These are phyloP conservation scores for Ophioninae sp. DNA, from an alignment of 2,888 invertebrate species.

Conservation along the genomic window DNA sequence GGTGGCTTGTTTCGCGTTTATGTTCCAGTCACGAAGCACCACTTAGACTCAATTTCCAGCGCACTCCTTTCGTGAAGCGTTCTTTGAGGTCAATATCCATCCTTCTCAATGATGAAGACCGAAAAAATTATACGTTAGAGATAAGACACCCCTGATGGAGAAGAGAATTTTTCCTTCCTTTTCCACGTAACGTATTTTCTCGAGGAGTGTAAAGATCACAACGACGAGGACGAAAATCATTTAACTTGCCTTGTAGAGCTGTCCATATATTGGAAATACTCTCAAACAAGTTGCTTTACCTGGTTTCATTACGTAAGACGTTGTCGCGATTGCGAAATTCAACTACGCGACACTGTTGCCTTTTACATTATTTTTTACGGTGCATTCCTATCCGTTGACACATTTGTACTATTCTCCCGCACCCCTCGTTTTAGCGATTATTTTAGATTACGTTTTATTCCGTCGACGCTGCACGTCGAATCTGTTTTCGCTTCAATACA, in stretches of 20 bases:
- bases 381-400: conserved; percentile 57
- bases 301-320: conserved; percentile 49
- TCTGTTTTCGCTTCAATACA: conserved; percentile 10
- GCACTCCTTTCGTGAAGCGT: neutral
- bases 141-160: neutral
- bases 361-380: conserved; percentile 34
- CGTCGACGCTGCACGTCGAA: neutral
- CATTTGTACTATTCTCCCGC: conserved; percentile 29
- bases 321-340: conserved; percentile 46
- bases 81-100: neutral
- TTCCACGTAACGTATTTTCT: neutral
- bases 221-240: neutral
- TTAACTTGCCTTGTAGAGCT: conserved; percentile 1
- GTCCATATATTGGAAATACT: conserved; percentile 2
- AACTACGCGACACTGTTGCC: conserved; percentile 34
- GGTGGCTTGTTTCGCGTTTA: neutral
- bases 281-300: conserved; percentile 49
- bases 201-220: neutral
- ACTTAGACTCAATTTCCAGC: neutral
- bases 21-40: neutral
- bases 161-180: neutral
- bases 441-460: conserved; percentile 15
- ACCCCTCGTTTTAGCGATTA: neutral
- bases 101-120: neutral
- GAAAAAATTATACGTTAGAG: neutral